Conservation (phyloP, 2,797 vertebrate genomes). For the Trachops cirrhosus region DNA sequence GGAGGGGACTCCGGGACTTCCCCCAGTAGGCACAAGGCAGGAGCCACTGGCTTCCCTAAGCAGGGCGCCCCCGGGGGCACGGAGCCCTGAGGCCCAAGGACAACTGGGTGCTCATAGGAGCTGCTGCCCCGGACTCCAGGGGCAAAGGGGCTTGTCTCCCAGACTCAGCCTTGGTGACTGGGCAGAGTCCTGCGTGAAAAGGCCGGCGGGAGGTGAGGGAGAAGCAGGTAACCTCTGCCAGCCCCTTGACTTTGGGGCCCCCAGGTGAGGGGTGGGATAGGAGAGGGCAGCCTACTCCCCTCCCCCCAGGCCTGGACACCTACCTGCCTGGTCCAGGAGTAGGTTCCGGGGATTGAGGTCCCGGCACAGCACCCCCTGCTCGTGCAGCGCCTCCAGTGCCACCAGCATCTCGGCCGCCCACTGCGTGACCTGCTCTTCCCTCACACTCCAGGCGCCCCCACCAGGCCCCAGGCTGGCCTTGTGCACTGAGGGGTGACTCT, state of each 20-base stretch:
- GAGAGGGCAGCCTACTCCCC: not conserved
- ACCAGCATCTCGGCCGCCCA: constrained; percentile 96
- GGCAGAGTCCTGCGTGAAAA: not conserved
- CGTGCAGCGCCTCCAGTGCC: constrained; percentile 94
- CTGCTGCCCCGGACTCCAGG: not conserved
- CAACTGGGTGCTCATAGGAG: not conserved
- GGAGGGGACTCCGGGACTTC: not conserved
- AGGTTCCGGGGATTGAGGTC: constrained; percentile 97
- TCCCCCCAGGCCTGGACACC: constrained; percentile 48
- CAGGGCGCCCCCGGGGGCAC: not conserved
- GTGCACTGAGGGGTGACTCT: not conserved
- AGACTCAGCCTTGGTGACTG: not conserved
- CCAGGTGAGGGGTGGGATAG: not conserved
- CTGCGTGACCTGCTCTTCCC: constrained; percentile 89
- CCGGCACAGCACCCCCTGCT: constrained; percentile 94
- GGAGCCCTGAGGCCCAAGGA: not conserved
- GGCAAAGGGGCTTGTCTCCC: not conserved
- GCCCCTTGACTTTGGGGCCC: not conserved
- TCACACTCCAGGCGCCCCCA: constrained; percentile 82
- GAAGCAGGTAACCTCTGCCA: not conserved
- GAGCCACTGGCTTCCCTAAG: not conserved
- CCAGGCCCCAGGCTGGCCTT: not conserved
- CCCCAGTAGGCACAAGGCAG: not conserved
- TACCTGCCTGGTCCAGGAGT: constrained; percentile 91
- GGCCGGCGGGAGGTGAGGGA: not conserved